phyloP scores from a whole-genome alignment of 2,797 vertebrate genomes.

The Spinibarbus caldwelli region DNA sequence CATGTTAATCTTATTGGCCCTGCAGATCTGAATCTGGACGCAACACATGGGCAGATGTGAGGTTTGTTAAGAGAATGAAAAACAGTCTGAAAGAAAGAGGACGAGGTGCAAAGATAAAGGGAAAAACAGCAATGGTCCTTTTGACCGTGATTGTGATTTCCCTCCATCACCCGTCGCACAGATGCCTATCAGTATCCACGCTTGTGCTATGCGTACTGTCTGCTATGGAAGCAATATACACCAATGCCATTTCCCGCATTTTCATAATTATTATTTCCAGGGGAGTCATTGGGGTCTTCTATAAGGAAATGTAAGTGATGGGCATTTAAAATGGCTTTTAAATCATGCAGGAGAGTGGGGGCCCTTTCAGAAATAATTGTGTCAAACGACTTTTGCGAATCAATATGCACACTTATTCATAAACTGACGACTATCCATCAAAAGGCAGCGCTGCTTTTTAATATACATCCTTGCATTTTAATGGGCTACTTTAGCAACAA shows the following conservation, averaged over 20 bases:
- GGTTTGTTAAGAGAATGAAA: slow-evolving; percentile 31
- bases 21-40: slow-evolving; percentile 47
- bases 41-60: slow-evolving; percentile 48
- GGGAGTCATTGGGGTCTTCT: slow-evolving; percentile 76
- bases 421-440: slow-evolving; percentile 77
- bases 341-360: slow-evolving; percentile 79
- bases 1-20: slow-evolving; percentile 47
- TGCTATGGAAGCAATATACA: slow-evolving; percentile 71
- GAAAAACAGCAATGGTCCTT: slow-evolving; percentile 56
- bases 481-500: slow-evolving; percentile 83
- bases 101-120: slow-evolving; percentile 33
- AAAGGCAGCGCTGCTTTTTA: slow-evolving; percentile 79
- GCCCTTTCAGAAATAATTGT: slow-evolving; percentile 84
- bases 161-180: slow-evolving; percentile 65
- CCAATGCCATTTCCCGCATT: slow-evolving; percentile 75
- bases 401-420: slow-evolving; percentile 84
- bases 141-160: slow-evolving; percentile 65
- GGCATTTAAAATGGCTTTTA: slow-evolving; percentile 84
- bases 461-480: slow-evolving; percentile 86
- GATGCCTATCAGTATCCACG: slow-evolving; percentile 70
- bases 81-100: slow-evolving; percentile 23
- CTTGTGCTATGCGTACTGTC: slow-evolving; percentile 64
- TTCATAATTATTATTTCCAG: slow-evolving; percentile 85
- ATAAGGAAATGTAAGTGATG: slow-evolving; percentile 82
- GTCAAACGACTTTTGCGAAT: slow-evolving; percentile 83